Conservation (phyloP, 2,797 vertebrate genomes). For the Gymnopithys bicolor region DNA sequence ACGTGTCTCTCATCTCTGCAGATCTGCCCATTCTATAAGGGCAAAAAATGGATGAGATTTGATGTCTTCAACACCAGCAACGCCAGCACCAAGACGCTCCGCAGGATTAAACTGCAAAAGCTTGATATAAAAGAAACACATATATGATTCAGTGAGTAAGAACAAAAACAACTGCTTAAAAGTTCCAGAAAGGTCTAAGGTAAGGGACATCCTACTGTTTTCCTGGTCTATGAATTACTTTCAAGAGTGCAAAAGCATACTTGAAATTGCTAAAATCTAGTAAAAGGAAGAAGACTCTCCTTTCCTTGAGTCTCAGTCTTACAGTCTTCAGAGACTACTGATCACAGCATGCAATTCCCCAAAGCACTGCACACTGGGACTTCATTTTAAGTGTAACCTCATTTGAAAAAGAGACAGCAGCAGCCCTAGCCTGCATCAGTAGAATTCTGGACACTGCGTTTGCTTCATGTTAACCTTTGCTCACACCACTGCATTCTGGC, state of each 20-base stretch:
- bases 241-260: slow-evolving; percentile 56
- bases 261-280: slow-evolving; percentile 60
- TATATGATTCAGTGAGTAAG: slow-evolving; percentile 69
- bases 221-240: slow-evolving; percentile 52
- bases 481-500: background rate
- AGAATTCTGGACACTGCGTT: background rate
- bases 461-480: slow-evolving; percentile 47
- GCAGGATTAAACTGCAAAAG: slow-evolving; percentile 95
- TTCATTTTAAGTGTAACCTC: slow-evolving; percentile 55
- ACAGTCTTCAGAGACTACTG: slow-evolving; percentile 66
- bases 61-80: slow-evolving; percentile 93
- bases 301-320: slow-evolving; percentile 53
- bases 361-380: slow-evolving; percentile 46
- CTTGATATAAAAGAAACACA: slow-evolving; percentile 75
- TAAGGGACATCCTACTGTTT: slow-evolving; percentile 64
- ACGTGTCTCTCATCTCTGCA: slow-evolving; percentile 72
- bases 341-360: slow-evolving; percentile 69
- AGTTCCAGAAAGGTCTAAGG: slow-evolving; percentile 70
- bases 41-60: slow-evolving; percentile 97
- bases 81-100: slow-evolving; percentile 93
- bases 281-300: slow-evolving; percentile 57
- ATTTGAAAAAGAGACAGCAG: background rate
- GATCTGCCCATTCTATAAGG: slow-evolving; percentile 86
- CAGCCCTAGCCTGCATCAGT: background rate
- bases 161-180: slow-evolving; percentile 65